Conservation (phyloP, 2,797 vertebrate species). For the Gallirallus australis region DNA sequence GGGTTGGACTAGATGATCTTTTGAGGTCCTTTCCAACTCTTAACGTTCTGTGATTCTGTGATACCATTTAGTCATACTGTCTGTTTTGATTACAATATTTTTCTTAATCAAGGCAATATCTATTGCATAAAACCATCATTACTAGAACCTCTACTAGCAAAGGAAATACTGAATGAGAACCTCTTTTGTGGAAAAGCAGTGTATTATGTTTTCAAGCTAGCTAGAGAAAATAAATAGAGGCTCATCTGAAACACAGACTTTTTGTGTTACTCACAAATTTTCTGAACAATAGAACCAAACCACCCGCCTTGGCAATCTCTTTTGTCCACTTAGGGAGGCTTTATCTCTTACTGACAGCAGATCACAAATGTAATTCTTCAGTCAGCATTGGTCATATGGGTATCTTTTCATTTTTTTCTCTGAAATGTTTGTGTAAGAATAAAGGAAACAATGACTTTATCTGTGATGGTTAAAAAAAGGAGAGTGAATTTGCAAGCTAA, state of each 20-base stretch:
- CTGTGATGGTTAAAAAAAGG: background rate
- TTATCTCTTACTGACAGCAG: background rate
- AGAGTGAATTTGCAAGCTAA: background rate
- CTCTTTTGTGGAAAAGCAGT: background rate
- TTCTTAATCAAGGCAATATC: background rate
- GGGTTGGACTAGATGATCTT: no score
- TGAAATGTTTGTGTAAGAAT: background rate
- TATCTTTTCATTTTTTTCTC: background rate
- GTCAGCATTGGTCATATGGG: background rate
- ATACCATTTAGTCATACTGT: background rate
- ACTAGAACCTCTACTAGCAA: background rate
- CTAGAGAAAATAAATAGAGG: background rate
- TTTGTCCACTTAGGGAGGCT: accelerated
- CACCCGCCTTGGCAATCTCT: background rate
- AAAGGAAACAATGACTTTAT: conserved; percentile 13
- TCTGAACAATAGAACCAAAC: background rate
- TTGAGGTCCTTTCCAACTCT: no score
- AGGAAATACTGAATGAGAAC: accelerated
- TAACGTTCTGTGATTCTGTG: no score
- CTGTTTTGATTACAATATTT: background rate
- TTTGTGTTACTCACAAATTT: background rate
- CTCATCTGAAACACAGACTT: background rate
- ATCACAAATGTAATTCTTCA: background rate
- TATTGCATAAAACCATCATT: background rate
- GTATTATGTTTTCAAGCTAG: background rate